A percentile compares a stretch with the other conserved stretches of the same genome.
These are phyloP conservation scores for Gavialis gangeticus DNA, from an alignment of 2,113 vertebrate species.

Conservation along the genomic window DNA sequence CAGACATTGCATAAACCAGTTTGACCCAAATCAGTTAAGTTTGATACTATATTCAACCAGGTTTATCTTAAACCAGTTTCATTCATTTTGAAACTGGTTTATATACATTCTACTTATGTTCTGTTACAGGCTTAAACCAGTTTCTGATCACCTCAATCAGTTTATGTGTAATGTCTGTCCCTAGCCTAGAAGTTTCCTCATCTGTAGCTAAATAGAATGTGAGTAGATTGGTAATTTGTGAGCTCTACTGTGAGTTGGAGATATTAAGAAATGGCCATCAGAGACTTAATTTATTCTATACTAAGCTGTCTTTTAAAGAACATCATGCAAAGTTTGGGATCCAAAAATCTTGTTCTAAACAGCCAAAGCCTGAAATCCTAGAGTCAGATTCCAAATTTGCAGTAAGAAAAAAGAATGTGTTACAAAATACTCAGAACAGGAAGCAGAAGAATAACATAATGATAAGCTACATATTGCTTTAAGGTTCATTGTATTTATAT, in stretches of 20 bases:
- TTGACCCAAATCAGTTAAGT: no score
- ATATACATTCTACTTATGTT: no score
- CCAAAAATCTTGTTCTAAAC: background rate
- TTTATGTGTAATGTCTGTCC: no score
- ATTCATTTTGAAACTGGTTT: no score
- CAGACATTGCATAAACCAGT: no score
- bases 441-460: background rate
- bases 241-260: no score
- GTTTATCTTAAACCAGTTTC: no score
- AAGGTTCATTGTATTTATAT: background rate
- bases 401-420: background rate
- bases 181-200: no score
- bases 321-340: background rate
- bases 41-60: no score
- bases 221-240: background rate
- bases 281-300: background rate
- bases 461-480: background rate
- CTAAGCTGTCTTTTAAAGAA: background rate
- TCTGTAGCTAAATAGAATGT: background rate
- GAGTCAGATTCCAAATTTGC: background rate
- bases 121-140: no score
- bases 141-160: no score
- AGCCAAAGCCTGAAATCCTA: background rate
- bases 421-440: background rate
- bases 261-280: background rate